These are phyloP conservation scores for Agriopis marginaria DNA, from an alignment of 2,888 invertebrate species.

Conservation along the genomic window DNA sequence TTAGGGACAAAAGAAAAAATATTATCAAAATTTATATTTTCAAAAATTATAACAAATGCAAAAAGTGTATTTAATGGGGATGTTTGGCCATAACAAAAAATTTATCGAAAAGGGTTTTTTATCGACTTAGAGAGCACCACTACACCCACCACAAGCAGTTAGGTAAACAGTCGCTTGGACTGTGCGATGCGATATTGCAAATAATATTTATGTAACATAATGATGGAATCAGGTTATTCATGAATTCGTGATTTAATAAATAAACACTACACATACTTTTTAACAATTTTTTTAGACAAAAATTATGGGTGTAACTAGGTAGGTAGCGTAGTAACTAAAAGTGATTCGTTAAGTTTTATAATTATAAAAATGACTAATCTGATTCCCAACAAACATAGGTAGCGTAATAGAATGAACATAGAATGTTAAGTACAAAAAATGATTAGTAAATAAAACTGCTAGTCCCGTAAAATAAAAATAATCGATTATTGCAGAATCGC, in stretches of 20 bases:
- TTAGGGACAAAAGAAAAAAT: constrained; percentile 85
- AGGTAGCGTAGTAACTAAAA: not conserved
- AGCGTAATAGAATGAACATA: constrained; percentile 82
- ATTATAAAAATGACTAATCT: constrained; percentile 65
- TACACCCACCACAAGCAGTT: constrained; percentile 79
- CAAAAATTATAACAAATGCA: constrained; percentile 86
- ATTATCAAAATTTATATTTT: constrained; percentile 87
- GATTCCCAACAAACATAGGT: constrained; percentile 77
- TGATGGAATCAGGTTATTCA: constrained; percentile 74
- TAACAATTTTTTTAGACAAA: not conserved
- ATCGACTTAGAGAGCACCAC: constrained; percentile 81
- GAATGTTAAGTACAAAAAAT: constrained; percentile 82
- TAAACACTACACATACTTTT: constrained; percentile 13
- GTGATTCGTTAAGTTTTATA: constrained; percentile 13
- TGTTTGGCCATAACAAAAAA: constrained; percentile 85
- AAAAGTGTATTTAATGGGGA: constrained; percentile 83
- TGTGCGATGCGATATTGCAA: constrained; percentile 79
- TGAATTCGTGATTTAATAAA: constrained; percentile 51
- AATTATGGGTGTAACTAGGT: not conserved
- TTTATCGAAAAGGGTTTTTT: constrained; percentile 77
- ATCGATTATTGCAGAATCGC: constrained; percentile 72
- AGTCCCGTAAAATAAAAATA: constrained; percentile 77
- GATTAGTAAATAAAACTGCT: constrained; percentile 79
- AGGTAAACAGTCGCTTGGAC: constrained; percentile 78
- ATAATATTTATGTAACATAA: constrained; percentile 57